A percentile compares a stretch with the other conserved stretches of the same genome.
phyloP scores from a whole-genome alignment of 1,140 invertebrate species.

The Drosophila tropicalis region DNA sequence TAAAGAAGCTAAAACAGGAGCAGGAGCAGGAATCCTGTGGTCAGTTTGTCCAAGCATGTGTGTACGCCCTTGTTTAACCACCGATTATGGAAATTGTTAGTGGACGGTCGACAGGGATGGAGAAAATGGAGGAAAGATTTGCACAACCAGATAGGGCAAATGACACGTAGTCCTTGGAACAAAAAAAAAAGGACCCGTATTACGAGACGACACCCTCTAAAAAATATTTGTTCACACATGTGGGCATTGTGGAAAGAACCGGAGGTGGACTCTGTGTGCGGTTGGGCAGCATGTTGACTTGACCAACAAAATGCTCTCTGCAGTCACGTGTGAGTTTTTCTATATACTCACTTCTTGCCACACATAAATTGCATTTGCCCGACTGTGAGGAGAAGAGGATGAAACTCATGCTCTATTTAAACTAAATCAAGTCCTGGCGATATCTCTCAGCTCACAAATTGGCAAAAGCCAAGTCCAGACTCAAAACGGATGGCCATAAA shows the following conservation, averaged over 20 bases:
- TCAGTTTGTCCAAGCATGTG: conserved; percentile 65
- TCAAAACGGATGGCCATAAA: conserved; percentile 62
- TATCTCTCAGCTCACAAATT: conserved; percentile 69
- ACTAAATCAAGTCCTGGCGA: conserved; percentile 72
- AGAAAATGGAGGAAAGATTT: conserved; percentile 52
- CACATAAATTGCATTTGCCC: conserved; percentile 71
- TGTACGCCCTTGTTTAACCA: conserved; percentile 76
- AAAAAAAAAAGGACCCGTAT: conserved; percentile 60
- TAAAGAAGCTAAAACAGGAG: neutral
- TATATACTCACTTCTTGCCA: conserved; percentile 25
- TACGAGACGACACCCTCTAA: conserved; percentile 68
- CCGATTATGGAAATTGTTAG: conserved; percentile 77
- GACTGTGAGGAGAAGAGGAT: neutral
- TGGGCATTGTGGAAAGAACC: conserved; percentile 30
- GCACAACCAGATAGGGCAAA: conserved; percentile 70
- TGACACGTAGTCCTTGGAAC: conserved; percentile 66
- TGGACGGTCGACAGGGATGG: conserved; percentile 13
- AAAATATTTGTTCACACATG: conserved; percentile 80
- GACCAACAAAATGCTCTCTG: conserved; percentile 43
- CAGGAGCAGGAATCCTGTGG: conserved; percentile 40
- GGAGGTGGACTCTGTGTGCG: neutral
- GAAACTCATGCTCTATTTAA: conserved; percentile 58
- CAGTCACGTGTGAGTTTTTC: conserved; percentile 68
- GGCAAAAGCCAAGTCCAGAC: conserved; percentile 59
- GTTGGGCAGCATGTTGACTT: conserved; percentile 14